phyloP scores from a whole-genome alignment of 1,140 invertebrate genomes.

The Sinonovacula constricta region DNA sequence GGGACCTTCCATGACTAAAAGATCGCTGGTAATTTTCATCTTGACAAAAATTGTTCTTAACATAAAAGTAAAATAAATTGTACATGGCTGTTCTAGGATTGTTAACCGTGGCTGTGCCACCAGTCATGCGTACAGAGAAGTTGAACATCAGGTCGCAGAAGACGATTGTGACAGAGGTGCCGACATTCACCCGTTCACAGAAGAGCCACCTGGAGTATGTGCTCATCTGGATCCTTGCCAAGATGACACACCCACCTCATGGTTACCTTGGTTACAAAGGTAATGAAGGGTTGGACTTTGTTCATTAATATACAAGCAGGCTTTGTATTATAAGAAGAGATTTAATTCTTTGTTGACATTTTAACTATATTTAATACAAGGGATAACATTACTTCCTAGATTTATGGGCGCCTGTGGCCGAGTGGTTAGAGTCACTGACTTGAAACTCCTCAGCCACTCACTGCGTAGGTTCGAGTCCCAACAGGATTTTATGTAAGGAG shows the following conservation, averaged over 20 bases:
- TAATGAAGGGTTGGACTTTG: too few species aligned
- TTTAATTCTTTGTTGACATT: too few species aligned
- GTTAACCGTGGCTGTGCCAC: conserved; percentile 24
- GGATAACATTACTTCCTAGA: too few species aligned
- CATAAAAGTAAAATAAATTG: neutral
- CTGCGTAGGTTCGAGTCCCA: too few species aligned
- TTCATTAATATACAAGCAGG: too few species aligned
- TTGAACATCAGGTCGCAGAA: conserved; percentile 13
- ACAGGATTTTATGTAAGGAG: too few species aligned
- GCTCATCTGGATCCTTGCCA: conserved; percentile 25
- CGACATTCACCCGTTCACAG: conserved; percentile 18
- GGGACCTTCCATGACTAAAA: too few species aligned
- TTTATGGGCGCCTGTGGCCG: too few species aligned
- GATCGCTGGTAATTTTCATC: conserved; percentile 2
- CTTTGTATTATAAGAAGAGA: too few species aligned
- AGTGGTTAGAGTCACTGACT: too few species aligned
- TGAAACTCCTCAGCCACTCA: too few species aligned
- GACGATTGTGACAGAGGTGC: neutral
- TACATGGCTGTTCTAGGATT: conserved; percentile 2
- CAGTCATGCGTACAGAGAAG: conserved; percentile 36
- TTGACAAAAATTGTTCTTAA: neutral
- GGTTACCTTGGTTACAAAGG: conserved; percentile 49
- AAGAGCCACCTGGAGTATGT: conserved; percentile 38
- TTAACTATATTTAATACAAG: too few species aligned
- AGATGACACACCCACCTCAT: conserved; percentile 33